Base-by-base conservation (phyloP, 2,113 vertebrate genomes). In the Blennius ocellaris region DNA sequence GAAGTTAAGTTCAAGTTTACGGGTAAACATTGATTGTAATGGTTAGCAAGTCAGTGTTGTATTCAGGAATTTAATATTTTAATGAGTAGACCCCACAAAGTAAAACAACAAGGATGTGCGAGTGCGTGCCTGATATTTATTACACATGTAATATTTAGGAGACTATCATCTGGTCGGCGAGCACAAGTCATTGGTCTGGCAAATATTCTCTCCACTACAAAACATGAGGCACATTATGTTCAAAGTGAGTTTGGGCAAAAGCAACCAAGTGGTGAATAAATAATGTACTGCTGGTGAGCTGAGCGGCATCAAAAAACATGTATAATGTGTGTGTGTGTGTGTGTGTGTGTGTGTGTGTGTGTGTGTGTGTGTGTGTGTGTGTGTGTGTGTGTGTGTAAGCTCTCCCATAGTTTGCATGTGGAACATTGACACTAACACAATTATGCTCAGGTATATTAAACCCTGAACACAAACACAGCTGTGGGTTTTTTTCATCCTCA, bases 251-350 rank as follows among this genome's bases (percentile, higher is more conserved):
- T 63, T 53, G 69, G 10, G 45, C 44, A 11, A 58, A 64, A 57
- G 49, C 57, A 50, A 11, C 38, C 58, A 53, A 65, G 53, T 45
- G 11, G 43, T 59, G 30, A 77, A 72, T 77, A 61, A 67, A 17
- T 59, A 11, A 60, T n/a, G 49, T 49, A 37, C 8, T 38, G 16
- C 60, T 47, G 50, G 40, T 67, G 36, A 49, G 38, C 59, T 38
- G 50, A 41, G 56, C 17, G 67, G 58, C 39, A 62, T 60, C 67
- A 38, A 7, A 56, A n/a, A 40, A 38, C 16, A 60, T 55, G 4
- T 40, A 7, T 10, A 9, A 44, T 6, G n/a, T n/a, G n/a, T n/a
- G n/a, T n/a, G n/a, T n/a, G n/a, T n/a, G n/a, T n/a, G n/a, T n/a
- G n/a, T n/a, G n/a, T n/a, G n/a, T n/a, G n/a, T n/a, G n/a, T n/a